Percentiles rank a stretch among this genome's conserved stretches.
These are phyloP conservation scores for Diprion similis DNA, from an alignment of 1,140 invertebrate species.

Conservation along the genomic window DNA sequence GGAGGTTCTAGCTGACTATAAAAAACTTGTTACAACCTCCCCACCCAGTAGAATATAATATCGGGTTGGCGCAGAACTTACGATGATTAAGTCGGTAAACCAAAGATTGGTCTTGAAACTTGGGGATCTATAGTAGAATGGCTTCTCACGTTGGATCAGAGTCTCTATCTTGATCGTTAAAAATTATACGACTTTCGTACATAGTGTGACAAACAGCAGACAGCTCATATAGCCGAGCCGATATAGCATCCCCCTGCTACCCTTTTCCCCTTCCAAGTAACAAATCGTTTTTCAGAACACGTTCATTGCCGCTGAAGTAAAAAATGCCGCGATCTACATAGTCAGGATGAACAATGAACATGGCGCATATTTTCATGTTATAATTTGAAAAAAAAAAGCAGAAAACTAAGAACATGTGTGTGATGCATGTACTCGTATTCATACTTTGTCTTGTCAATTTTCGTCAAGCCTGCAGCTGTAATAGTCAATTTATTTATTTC, in stretches of 20 bases:
- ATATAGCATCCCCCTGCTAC: too few species aligned
- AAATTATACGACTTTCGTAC: too few species aligned
- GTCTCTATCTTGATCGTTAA: too few species aligned
- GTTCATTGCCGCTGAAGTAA: too few species aligned
- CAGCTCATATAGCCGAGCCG: too few species aligned
- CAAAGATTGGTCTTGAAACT: not conserved
- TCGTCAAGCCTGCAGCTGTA: not conserved
- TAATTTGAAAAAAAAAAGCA: not conserved
- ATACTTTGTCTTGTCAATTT: not conserved
- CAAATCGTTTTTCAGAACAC: too few species aligned
- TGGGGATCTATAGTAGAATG: too few species aligned
- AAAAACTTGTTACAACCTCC: not conserved
- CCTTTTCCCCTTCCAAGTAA: too few species aligned
- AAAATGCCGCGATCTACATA: too few species aligned
- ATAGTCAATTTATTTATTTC: too few species aligned
- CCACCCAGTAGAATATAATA: not conserved
- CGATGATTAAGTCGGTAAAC: not conserved
- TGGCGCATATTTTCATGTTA: not conserved
- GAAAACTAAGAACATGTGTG: not conserved
- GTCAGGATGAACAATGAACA: not conserved
- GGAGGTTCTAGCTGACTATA: not conserved
- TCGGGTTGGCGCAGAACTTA: not conserved
- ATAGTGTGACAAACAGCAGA: too few species aligned
- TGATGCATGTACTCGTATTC: not conserved
- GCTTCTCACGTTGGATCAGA: too few species aligned